A percentile compares a stretch with the other conserved stretches of the same genome.
Evolutionary conservation across 53 echinoderm and acorn worm genomes (phyloP).

Genomic region (Stichopus horrens): DNA sequence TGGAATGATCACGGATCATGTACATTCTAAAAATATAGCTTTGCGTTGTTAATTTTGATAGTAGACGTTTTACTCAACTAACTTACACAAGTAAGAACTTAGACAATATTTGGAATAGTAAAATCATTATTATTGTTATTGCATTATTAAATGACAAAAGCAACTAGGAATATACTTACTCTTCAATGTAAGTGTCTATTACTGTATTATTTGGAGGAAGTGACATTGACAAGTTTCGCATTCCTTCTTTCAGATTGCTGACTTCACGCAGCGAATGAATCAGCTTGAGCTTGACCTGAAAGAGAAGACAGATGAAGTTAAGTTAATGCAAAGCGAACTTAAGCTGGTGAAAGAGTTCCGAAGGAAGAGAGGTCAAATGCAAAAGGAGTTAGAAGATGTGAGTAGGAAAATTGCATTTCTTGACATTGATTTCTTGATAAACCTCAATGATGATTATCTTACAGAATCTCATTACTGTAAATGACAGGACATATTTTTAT

Average conservation of each 20-base stretch:
- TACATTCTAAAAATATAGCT: too few species aligned
- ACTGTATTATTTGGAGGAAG: neutral
- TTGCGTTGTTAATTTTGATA: too few species aligned
- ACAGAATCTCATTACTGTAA: neutral
- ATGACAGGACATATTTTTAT: too few species aligned
- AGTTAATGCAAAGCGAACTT: conserved; percentile 99
- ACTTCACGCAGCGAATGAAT: conserved; percentile 83
- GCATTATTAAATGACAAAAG: too few species aligned
- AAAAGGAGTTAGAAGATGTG: conserved; percentile 96
- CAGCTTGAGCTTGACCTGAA: conserved; percentile 80
- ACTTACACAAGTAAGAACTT: too few species aligned
- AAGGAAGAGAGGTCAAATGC: conserved; percentile 96
- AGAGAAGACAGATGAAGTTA: conserved; percentile 93
- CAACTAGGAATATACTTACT: neutral
- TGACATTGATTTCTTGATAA: neutral
- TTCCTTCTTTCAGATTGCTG: conserved; percentile 67
- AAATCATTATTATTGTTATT: too few species aligned
- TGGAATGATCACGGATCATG: too few species aligned
- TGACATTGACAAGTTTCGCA: neutral
- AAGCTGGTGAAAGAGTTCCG: conserved; percentile 95
- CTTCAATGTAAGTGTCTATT: neutral
- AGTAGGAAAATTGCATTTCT: neutral
- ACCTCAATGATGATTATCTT: neutral
- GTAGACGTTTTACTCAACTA: too few species aligned
- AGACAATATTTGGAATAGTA: too few species aligned